phyloP scores from a whole-genome alignment of 1,140 invertebrate species.

The Platyura marginata region DNA sequence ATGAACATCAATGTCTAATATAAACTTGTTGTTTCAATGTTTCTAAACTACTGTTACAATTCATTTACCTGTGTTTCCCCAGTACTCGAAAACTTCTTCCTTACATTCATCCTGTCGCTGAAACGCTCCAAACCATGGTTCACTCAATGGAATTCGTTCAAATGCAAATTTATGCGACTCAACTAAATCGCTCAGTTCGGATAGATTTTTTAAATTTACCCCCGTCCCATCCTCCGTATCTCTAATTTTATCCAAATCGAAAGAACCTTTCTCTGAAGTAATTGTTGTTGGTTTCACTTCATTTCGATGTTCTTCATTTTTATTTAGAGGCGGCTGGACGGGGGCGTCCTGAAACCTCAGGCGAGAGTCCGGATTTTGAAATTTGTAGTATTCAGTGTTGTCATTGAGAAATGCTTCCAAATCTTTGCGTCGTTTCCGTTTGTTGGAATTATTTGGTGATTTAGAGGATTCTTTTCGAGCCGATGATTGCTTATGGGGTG shows the following conservation, averaged over 20 bases:
- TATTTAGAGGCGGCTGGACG: constrained; percentile 17
- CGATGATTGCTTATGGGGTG: neutral
- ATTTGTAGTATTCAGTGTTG: neutral
- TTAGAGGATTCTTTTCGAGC: neutral
- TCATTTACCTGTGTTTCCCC: constrained; percentile 10
- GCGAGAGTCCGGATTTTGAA: constrained; percentile 5
- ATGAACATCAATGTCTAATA: neutral
- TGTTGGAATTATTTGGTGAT: neutral
- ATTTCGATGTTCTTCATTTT: constrained; percentile 5
- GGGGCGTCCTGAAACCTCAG: constrained; percentile 23
- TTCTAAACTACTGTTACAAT: neutral
- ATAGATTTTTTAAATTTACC: constrained; percentile 6
- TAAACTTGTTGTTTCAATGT: neutral
- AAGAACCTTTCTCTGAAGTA: neutral
- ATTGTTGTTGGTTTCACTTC: neutral
- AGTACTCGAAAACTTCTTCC: constrained; percentile 27
- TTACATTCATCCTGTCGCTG: constrained; percentile 49
- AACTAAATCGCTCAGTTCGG: no score
- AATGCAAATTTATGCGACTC: constrained; percentile 58
- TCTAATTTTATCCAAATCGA: constrained; percentile 5
- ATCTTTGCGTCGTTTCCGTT: neutral
- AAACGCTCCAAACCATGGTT: constrained; percentile 63
- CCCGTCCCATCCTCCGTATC: constrained; percentile 23
- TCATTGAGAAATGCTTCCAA: neutral
- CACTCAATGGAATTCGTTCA: constrained; percentile 45